Evolutionary conservation across 2,888 invertebrate species (phyloP).

Genomic region (Brachylomia viminalis): DNA sequence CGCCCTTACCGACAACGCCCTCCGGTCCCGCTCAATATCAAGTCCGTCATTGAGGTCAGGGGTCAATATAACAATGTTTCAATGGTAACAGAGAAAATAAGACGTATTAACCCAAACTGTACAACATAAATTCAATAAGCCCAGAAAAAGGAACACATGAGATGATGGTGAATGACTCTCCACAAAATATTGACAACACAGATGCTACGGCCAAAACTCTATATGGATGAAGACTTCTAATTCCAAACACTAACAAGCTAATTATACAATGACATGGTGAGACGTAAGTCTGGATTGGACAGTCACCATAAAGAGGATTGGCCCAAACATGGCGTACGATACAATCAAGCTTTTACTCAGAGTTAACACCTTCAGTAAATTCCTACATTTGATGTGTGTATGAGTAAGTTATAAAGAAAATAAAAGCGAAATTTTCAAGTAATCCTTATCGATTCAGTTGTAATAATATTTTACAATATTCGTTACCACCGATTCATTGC

Average conservation of each 20-base stretch:
- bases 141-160: constrained; percentile 31
- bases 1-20: too few relatives aligned
- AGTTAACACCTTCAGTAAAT: constrained; percentile 79
- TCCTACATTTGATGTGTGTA: constrained; percentile 23
- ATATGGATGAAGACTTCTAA: constrained; percentile 76
- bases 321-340: constrained; percentile 83
- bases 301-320: constrained; percentile 89
- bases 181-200: constrained; percentile 71
- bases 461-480: constrained; percentile 23
- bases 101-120: background rate
- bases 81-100: constrained; percentile 12
- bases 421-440: constrained; percentile 28
- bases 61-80: too few relatives aligned
- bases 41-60: too few relatives aligned
- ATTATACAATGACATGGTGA: constrained; percentile 27
- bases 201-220: constrained; percentile 88
- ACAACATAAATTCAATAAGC: constrained; percentile 9
- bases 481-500: constrained; percentile 36
- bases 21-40: too few relatives aligned
- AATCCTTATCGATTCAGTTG: constrained; percentile 39
- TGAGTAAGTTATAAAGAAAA: constrained; percentile 31
- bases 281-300: constrained; percentile 70
- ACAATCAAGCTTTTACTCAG: constrained; percentile 71
- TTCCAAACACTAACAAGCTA: constrained; percentile 45
- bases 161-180: constrained; percentile 28